Percentiles rank a stretch among this genome's conserved stretches.
Conservation (phyloP, 2,113 vertebrate genomes). For the Eclectus roratus region DNA sequence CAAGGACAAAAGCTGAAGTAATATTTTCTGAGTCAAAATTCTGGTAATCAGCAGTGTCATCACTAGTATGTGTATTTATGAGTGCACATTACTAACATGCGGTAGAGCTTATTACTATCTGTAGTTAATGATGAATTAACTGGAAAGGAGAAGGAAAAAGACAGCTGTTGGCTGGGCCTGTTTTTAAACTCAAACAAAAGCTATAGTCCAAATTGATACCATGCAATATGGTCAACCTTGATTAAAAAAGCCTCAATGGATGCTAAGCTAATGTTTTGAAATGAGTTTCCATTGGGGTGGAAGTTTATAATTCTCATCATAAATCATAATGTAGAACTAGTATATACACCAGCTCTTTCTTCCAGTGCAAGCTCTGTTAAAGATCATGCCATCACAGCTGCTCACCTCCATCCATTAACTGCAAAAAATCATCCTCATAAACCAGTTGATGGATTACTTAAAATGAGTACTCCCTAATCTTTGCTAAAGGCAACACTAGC, state of each 20-base stretch:
- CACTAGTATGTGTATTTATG: background rate
- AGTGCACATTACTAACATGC: background rate
- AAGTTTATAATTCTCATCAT: background rate
- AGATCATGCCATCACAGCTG: background rate
- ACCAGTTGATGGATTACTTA: background rate
- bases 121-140: background rate
- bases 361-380: background rate
- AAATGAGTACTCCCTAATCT: background rate
- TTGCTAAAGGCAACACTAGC: background rate
- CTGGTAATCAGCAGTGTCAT: background rate
- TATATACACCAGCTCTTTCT: background rate
- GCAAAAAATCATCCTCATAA: background rate
- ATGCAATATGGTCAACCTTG: background rate
- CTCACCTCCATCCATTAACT: background rate
- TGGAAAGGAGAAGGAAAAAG: background rate
- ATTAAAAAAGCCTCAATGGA: background rate
- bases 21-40: background rate
- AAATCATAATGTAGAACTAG: background rate
- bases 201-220: background rate
- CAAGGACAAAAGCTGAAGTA: background rate
- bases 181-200: background rate
- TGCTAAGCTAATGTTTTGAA: background rate
- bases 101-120: background rate
- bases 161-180: background rate
- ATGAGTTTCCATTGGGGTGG: background rate